Conservation (phyloP, 2,797 vertebrate species). For the Arctocebus calabarensis region DNA sequence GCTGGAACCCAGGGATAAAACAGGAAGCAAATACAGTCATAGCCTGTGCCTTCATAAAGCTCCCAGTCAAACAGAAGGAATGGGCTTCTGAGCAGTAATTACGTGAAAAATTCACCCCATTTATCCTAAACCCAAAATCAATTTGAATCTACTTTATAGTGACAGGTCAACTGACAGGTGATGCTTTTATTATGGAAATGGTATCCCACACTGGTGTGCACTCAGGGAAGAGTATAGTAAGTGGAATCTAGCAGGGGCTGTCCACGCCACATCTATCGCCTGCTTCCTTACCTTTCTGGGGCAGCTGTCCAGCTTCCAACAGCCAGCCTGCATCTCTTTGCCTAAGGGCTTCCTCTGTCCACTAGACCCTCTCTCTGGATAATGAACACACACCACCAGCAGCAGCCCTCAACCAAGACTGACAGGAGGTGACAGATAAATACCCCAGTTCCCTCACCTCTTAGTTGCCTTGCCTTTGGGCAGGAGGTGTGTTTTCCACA, state of each 20-base stretch:
- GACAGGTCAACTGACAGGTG: not conserved
- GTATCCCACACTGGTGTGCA: not conserved
- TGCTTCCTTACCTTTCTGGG: not conserved
- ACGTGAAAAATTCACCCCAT: not conserved
- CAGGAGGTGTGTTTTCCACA: not conserved
- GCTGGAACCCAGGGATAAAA: not conserved
- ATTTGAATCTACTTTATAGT: not conserved
- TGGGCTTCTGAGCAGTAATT: not conserved
- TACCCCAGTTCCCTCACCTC: not conserved
- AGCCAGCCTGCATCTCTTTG: not conserved
- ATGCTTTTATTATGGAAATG: not conserved
- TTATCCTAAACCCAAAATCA: slow-evolving; percentile 34
- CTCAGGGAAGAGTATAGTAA: accelerated
- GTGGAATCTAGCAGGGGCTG: not conserved
- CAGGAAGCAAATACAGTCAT: not conserved
- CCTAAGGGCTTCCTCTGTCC: not conserved
- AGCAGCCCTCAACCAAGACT: not conserved
- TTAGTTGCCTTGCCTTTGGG: not conserved
- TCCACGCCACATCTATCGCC: not conserved
- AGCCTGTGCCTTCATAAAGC: not conserved
- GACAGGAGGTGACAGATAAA: not conserved
- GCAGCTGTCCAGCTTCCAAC: not conserved
- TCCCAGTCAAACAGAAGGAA: slow-evolving; percentile 5
- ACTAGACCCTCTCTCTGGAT: not conserved
- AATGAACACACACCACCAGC: not conserved